A percentile compares a stretch with the other conserved stretches of the same genome.
Evolutionary conservation across 1,140 invertebrate species (phyloP).

Genomic region (Papilio polyxenes): DNA sequence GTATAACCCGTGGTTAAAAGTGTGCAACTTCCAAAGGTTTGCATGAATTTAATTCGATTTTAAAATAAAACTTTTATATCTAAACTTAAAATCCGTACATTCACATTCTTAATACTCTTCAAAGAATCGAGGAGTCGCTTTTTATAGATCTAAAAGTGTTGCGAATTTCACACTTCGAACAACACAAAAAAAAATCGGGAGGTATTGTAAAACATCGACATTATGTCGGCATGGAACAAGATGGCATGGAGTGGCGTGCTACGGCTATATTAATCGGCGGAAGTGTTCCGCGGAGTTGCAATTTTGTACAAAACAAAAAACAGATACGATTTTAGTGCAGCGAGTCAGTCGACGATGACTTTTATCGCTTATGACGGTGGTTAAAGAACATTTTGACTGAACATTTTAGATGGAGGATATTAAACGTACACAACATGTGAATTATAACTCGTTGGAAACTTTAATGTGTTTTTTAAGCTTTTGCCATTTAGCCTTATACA

Average conservation of each 20-base stretch:
- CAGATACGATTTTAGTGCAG: slow-evolving; percentile 15
- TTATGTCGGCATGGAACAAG: slow-evolving; percentile 41
- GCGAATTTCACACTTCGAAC: slow-evolving; percentile 57
- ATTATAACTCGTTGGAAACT: not conserved
- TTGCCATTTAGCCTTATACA: not conserved
- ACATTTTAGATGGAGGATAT: slow-evolving; percentile 7
- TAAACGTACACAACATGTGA: not conserved
- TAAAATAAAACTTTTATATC: not conserved
- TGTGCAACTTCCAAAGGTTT: not conserved
- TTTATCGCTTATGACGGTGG: slow-evolving; percentile 24
- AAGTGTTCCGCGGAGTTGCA: slow-evolving; percentile 43
- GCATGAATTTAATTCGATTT: not conserved
- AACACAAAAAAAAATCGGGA: slow-evolving; percentile 47
- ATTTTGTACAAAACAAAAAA: slow-evolving; percentile 41
- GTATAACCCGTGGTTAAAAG: not conserved
- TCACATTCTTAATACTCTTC: slow-evolving; percentile 10
- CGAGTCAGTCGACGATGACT: not conserved
- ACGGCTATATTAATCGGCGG: slow-evolving; percentile 45
- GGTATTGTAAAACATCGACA: slow-evolving; percentile 49
- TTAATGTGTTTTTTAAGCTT: slow-evolving; percentile 10
- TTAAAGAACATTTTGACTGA: slow-evolving; percentile 11
- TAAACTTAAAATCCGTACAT: not conserved
- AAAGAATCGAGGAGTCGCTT: slow-evolving; percentile 36
- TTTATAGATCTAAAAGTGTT: slow-evolving; percentile 45
- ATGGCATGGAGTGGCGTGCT: slow-evolving; percentile 49